Conservation (phyloP, 92 coral and sea anemone genomes). For the Anthopleura xanthogrammica region DNA sequence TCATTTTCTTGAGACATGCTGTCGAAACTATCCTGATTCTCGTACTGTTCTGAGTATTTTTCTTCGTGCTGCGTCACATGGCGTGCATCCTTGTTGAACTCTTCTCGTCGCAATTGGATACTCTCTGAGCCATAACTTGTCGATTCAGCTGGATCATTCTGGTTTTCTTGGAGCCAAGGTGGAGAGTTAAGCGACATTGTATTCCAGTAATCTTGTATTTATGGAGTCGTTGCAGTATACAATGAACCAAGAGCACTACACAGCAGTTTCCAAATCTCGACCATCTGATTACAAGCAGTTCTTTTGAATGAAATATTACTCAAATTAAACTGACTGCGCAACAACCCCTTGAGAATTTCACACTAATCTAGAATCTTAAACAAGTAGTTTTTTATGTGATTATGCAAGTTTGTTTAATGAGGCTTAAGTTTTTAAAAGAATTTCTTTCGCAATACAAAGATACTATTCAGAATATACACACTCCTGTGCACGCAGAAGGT, state of each 20-base stretch:
- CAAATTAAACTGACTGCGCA: background rate
- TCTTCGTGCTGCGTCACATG: background rate
- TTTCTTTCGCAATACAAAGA: background rate
- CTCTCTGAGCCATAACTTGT: background rate
- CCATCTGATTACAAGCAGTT: background rate
- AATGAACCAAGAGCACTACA: background rate
- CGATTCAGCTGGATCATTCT: background rate
- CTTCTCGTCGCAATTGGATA: background rate
- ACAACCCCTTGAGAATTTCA: background rate
- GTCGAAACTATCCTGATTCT: background rate
- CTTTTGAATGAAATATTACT: background rate
- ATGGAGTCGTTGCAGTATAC: background rate
- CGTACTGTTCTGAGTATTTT: background rate
- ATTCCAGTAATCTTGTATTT: background rate
- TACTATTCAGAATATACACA: background rate
- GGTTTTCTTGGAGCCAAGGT: background rate
- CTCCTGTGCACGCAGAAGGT: background rate
- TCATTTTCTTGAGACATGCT: background rate
- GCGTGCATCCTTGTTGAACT: background rate
- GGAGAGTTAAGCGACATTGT: background rate
- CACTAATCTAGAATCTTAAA: background rate
- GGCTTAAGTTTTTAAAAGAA: conserved; percentile 1
- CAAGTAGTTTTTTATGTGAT: conserved; percentile 12
- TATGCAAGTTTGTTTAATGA: conserved; percentile 13
- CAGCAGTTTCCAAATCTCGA: background rate